These are phyloP conservation scores for Aricia artaxerxes DNA, from an alignment of 2,888 invertebrate genomes.

Conservation along the genomic window DNA sequence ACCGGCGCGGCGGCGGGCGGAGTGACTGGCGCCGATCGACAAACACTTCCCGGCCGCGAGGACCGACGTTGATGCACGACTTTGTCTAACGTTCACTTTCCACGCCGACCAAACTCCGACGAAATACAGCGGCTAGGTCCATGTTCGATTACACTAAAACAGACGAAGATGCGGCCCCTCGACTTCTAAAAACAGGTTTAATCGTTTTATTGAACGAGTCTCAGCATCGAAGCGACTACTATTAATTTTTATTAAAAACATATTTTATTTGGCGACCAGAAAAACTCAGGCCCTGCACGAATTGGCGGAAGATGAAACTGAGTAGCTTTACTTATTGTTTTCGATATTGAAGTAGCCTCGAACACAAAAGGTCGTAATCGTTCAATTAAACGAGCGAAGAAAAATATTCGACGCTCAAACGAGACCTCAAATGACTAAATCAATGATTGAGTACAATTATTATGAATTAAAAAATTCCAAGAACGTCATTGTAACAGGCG, in stretches of 20 bases:
- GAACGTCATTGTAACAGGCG: conserved; percentile 47
- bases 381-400: conserved; percentile 23
- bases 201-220: conserved; percentile 41
- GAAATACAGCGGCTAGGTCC: conserved; percentile 25
- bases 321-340: conserved; percentile 49
- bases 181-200: conserved; percentile 30
- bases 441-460: conserved; percentile 26
- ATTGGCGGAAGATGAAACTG: conserved; percentile 48
- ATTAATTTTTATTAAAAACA: conserved; percentile 37
- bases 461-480: conserved; percentile 53
- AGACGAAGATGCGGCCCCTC: conserved; percentile 27
- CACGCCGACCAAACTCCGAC: conserved; percentile 33
- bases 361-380: conserved; percentile 28
- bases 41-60: conserved; percentile 47
- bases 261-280: conserved; percentile 39
- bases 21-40: conserved; percentile 56
- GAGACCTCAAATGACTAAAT: conserved; percentile 21
- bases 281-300: conserved; percentile 45
- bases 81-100: conserved; percentile 48
- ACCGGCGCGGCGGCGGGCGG: conserved; percentile 47
- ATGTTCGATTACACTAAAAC: conserved; percentile 19
- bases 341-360: conserved; percentile 1
- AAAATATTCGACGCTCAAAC: background rate
- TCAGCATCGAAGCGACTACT: conserved; percentile 40
- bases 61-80: conserved; percentile 53